Evolutionary conservation across 92 coral and sea anemone species (phyloP).

Genomic region (Diadumene lineata): DNA sequence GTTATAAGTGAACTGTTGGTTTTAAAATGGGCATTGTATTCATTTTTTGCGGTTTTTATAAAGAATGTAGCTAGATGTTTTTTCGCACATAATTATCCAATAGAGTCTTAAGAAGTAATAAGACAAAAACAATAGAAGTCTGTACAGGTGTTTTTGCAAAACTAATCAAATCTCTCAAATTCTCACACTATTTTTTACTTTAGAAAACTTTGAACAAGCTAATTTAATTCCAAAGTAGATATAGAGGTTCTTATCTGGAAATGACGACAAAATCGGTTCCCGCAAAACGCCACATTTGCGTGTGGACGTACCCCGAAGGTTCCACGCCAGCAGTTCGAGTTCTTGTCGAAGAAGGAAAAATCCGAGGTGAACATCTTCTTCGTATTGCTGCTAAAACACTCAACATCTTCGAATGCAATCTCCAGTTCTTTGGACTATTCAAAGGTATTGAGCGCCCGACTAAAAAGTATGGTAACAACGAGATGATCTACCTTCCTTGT

Average conservation of each 20-base stretch:
- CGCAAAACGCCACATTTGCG: constrained; percentile 66
- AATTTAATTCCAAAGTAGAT: not conserved
- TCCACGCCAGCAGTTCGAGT: constrained; percentile 81
- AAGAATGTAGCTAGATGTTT: not conserved
- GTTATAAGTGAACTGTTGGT: not conserved
- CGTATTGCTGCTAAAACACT: constrained; percentile 66
- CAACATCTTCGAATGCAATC: constrained; percentile 58
- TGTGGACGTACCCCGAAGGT: constrained; percentile 88
- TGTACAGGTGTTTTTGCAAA: not conserved
- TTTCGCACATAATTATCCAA: not conserved
- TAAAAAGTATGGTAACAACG: constrained; percentile 74
- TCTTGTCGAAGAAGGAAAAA: constrained; percentile 68
- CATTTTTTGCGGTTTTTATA: not conserved
- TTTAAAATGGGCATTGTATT: not conserved
- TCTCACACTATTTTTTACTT: not conserved
- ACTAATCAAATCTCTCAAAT: not conserved
- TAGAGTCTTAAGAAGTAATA: not conserved
- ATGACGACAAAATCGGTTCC: constrained; percentile 66
- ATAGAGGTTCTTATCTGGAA: not conserved
- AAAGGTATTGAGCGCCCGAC: constrained; percentile 80
- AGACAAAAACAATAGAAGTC: not conserved
- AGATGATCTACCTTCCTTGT: constrained; percentile 74
- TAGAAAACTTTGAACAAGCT: too few species aligned
- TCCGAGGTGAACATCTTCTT: constrained; percentile 67
- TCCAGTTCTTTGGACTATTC: constrained; percentile 74